Base-by-base conservation (phyloP, 2,113 vertebrate genomes). In the Triplophysa tibetana region DNA sequence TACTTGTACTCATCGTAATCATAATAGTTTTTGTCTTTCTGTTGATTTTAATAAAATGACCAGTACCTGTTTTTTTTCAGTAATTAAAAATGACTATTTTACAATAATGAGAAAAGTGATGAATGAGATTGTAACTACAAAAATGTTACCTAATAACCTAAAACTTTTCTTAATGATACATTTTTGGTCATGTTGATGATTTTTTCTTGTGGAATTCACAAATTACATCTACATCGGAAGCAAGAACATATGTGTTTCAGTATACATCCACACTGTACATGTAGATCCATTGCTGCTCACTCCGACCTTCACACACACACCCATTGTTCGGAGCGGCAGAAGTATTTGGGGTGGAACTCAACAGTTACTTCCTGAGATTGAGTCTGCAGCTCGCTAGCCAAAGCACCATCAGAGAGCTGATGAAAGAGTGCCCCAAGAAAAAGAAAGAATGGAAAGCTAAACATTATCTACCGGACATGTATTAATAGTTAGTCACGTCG, bases 391-490 rank as follows among this genome's bases (percentile, higher is more conserved):
- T 52, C 48, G 8, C 16, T 72, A 72, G 69, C 54, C 69, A 72
- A 72, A 72, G 69, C 69, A 72, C 23, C 48, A 72, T 72, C 48
- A 54, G 14, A 54, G 50, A 52, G 69, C 48, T 72, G 69, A 72
- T 72, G 69, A 72, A 48, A 72, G 69, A 72, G 29, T 72, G 69
- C 33, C 33, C 69, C 54, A 72, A 72, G 69, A 72, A 72, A 72
- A 72, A 72, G 67, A 70, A 56, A 56, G 69, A 38, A 70, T 54
- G 68, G 68, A 70, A 26, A 48, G 48, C 48, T 54, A 48, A 19
- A 72, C 69, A 72, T 23, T 26, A 2, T 17, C 48, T 72, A 13
- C 69, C 50, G 50, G 50, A 54, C 50, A 16, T 52, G 50, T 52
- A 52, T 52, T 52, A 14, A 52, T 52, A 52, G 16, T 54, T 17